These are phyloP conservation scores for Pammene aurita DNA, from an alignment of 2,888 invertebrate genomes.

Conservation along the genomic window DNA sequence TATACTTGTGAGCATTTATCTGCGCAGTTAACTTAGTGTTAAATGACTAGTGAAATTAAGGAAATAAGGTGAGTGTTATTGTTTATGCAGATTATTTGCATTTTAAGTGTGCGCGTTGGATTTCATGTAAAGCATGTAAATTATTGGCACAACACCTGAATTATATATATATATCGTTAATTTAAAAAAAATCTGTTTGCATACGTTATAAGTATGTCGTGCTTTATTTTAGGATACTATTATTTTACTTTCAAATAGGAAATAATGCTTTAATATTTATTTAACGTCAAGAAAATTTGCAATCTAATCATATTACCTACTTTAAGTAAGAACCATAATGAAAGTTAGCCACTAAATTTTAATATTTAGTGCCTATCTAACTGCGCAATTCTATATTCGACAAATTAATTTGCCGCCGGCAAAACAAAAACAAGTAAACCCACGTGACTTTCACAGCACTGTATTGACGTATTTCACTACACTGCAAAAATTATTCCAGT, in stretches of 20 bases:
- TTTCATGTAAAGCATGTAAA: not conserved
- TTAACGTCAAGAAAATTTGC: not conserved
- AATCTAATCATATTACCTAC: not conserved
- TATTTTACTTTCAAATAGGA: not conserved
- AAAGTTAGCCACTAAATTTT: conserved; percentile 3
- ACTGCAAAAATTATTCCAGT: conserved; percentile 13
- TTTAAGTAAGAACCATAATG: not conserved
- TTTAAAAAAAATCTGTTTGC: not conserved
- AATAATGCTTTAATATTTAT: not conserved
- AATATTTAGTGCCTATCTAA: conserved; percentile 33
- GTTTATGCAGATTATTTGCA: not conserved
- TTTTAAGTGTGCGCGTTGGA: not conserved
- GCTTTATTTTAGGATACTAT: not conserved
- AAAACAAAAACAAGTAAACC: conserved; percentile 46
- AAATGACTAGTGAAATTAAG: conserved; percentile 18
- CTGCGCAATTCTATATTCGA: conserved; percentile 42
- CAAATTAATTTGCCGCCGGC: conserved; percentile 32
- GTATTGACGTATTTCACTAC: not conserved
- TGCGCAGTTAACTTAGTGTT: conserved; percentile 2
- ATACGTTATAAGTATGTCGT: not conserved
- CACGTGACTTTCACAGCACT: conserved; percentile 11
- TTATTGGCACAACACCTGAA: not conserved
- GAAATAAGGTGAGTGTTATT: conserved; percentile 3
- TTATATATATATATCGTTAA: not conserved
- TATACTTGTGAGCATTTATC: not conserved